Evolutionary conservation across 2,888 invertebrate species (phyloP).

Genomic region (Girardia tigrina): DNA sequence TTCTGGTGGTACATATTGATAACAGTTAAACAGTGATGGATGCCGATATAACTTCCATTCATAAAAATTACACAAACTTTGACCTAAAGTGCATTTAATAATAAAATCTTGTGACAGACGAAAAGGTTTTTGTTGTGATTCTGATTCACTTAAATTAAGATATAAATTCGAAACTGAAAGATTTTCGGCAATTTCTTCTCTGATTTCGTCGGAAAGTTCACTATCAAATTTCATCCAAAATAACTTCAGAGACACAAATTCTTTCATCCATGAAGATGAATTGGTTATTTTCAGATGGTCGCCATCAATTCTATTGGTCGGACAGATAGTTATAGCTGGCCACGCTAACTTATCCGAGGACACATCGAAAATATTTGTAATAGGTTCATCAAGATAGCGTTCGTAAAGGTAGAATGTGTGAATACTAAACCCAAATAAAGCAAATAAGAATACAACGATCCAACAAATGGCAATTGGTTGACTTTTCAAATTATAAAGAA

Average conservation of each 20-base stretch:
- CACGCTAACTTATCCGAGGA: background rate
- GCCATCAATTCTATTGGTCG: conserved; percentile 19
- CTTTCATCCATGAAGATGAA: background rate
- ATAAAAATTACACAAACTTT: conserved; percentile 13
- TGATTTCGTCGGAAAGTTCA: background rate
- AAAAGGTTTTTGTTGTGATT: background rate
- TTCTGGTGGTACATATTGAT: background rate
- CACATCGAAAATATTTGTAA: background rate
- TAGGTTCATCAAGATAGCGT: conserved; percentile 3
- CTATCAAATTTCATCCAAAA: background rate
- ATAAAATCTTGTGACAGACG: conserved; percentile 24
- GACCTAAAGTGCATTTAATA: conserved; percentile 16
- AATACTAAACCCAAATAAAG: background rate
- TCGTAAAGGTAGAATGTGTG: background rate
- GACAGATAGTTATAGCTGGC: conserved; percentile 33
- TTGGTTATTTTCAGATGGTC: conserved; percentile 10
- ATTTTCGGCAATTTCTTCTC: conserved; percentile 1
- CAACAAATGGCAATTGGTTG: background rate
- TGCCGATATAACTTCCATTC: background rate
- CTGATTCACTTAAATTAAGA: background rate
- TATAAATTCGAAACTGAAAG: background rate
- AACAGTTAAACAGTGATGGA: conserved; percentile 27
- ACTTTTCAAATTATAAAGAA: background rate
- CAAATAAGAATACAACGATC: background rate
- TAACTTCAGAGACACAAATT: background rate